Conservation (phyloP, 2,113 vertebrate genomes). For the Tragelaphus scriptus region DNA sequence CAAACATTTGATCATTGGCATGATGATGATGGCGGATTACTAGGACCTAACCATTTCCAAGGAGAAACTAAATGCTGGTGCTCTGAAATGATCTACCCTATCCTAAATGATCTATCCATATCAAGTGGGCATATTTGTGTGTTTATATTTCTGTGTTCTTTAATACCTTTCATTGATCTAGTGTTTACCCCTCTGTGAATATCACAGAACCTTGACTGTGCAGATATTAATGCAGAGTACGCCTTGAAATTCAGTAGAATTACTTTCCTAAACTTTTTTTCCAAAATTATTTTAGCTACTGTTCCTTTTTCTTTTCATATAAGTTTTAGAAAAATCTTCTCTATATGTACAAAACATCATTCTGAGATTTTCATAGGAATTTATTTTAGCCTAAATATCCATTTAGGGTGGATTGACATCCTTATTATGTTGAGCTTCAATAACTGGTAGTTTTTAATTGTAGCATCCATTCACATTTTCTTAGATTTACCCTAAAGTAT, state of each 20-base stretch:
- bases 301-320: neutral
- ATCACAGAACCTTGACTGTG: neutral
- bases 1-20: too few species aligned
- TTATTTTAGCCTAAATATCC: neutral
- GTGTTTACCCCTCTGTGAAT: neutral
- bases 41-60: too few species aligned
- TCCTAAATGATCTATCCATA: neutral
- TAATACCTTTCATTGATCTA: neutral
- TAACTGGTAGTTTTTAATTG: neutral
- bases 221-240: neutral
- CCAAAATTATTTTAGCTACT: neutral
- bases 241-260: neutral
- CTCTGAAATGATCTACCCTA: too few species aligned
- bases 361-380: neutral
- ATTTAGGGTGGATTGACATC: neutral
- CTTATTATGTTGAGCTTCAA: neutral
- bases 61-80: too few species aligned
- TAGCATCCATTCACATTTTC: neutral
- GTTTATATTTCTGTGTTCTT: neutral
- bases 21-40: too few species aligned
- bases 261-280: neutral
- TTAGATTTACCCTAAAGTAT: neutral
- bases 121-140: accelerated
- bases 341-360: neutral
- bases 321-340: neutral